These are phyloP conservation scores for Pseudomyrmex pallidus DNA, from an alignment of 1,140 invertebrate species.

Conservation along the genomic window DNA sequence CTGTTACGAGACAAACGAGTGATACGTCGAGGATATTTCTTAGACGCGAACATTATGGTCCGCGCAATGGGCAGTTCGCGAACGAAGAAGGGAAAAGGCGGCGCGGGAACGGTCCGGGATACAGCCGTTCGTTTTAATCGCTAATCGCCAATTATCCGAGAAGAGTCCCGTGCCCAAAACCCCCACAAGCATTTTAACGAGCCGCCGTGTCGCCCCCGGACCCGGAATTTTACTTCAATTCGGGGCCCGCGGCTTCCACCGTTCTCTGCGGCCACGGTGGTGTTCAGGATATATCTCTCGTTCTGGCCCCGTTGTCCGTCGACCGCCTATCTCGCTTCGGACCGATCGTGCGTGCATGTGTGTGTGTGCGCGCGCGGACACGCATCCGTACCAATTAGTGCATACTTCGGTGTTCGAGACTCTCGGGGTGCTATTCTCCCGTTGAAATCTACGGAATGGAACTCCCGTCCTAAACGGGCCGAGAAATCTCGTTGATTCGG, in stretches of 20 bases:
- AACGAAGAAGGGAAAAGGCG: conserved; percentile 1
- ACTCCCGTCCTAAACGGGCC: conserved; percentile 30
- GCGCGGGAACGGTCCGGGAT: neutral
- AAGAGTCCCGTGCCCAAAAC: conserved; percentile 83
- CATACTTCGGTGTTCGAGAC: conserved; percentile 78
- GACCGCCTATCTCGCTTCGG: conserved; percentile 54
- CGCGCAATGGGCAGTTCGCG: neutral
- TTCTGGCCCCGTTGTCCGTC: conserved; percentile 8
- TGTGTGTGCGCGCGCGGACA: conserved; percentile 15
- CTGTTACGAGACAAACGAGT: conserved; percentile 57
- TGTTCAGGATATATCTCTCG: conserved; percentile 61
- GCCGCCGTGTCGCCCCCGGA: conserved; percentile 83
- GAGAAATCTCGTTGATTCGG: conserved; percentile 14
- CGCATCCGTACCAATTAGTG: conserved; percentile 81
- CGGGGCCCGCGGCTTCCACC: conserved; percentile 45
- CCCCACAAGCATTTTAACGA: conserved; percentile 86
- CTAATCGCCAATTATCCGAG: conserved; percentile 85
- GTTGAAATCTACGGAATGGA: conserved; percentile 44
- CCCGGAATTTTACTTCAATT: conserved; percentile 84
- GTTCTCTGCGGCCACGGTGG: conserved; percentile 12
- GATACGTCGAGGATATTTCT: conserved; percentile 24
- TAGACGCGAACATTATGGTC: conserved; percentile 55
- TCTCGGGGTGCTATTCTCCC: conserved; percentile 46
- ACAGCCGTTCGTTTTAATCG: conserved; percentile 84
- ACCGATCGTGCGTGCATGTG: conserved; percentile 36